Base-by-base conservation (phyloP, 2,888 invertebrate genomes). In the Crioceris asparagi region DNA sequence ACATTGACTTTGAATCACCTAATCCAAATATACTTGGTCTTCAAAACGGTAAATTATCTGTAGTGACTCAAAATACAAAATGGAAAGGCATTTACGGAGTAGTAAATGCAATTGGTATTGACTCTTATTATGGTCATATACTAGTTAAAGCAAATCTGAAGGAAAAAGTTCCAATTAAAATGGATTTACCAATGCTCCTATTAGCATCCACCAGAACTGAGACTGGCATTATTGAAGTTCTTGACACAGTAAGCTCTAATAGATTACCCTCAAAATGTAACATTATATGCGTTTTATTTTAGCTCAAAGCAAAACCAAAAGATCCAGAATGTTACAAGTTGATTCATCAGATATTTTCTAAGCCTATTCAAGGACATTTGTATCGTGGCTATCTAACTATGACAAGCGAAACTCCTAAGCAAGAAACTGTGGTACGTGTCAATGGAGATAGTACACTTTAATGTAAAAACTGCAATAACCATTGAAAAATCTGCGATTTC, bases 51-150 rank as follows among this genome's bases (percentile, higher is more conserved):
- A 72, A 82, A 29, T 12, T 27, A 27, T 14, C 7, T 26, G 88
- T 96, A 35, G 86, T 97, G 17, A 77, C 82, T 44, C 75, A 79
- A 58, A 79, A 83, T 55, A 79, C 36, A 27, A 74, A 79, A 32
- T 94, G 88, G 83, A 74, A 79, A 29, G 91, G 92, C 27, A 90
- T 88, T 12, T 73, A 87, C 44, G 83, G 87, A 35, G 94, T 86
- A 14, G 68, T 98, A 23, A 97, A 97, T 69, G 92, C 92, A 10
- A 92, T 98, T 63, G 97, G 97, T n/a, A 87, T 97, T 65, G 92
- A 94, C 46, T 96, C 97, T 36, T 87, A 91, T 34, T 93, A 92
- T 65, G 91, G 86, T 4, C 93, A 93, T 66, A 67, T 88, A 2
- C 70, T 94, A 48, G 69, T 93, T n/a, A 79, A 82, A 59, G 80